Evolutionary conservation across 2,888 invertebrate genomes (phyloP), one percentile per base, ranked within the genome.

Genomic region (Andricus quercusramuli): DNA sequence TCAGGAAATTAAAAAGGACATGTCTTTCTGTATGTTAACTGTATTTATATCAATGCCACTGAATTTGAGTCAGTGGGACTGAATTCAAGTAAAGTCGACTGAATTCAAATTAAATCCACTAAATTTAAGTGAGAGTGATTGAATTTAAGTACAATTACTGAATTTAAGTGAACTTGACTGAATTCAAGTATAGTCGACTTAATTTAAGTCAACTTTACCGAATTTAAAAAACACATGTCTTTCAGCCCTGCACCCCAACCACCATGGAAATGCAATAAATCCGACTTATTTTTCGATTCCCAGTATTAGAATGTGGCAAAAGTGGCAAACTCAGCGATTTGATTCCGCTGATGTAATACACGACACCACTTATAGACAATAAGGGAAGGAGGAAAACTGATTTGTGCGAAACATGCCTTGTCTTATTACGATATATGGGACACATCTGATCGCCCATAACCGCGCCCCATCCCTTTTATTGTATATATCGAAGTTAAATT

Each of bases 401-500:
- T 65, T 64, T 77, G 44, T 32, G 25, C 25, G 44, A 44, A 62
- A 20, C 47, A 44, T 20, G 65, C 11, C 22, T 68, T 68, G 44
- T 67, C 44, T 67, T 67, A n/a, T 67, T 67, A 37, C 77, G 44
- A 65, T 77, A 47, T 77, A 51, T 47, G 64, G 77, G 65, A 17
- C 64, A 64, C 44, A 64, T 64, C 41, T 62, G 64, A 62, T 65
- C 62, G 25, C 11, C 77, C 64, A 44, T 77, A 65, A 77, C 65
- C 44, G 62, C 44, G 22, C 77, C 77, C 62, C 11, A 44, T 25
- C 25, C 41, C 41, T 77, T 76, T 77, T 65, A 64, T 25, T 77
- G 77, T 37, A 62, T 51, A 70, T 70, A 74, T 74, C 70, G 51
- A 51, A 51, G 70, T 74, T 67, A 22, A 41, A 74, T 74, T 74